Conservation (phyloP, 1,140 invertebrate genomes). For the Pogonomyrmex californicus region DNA sequence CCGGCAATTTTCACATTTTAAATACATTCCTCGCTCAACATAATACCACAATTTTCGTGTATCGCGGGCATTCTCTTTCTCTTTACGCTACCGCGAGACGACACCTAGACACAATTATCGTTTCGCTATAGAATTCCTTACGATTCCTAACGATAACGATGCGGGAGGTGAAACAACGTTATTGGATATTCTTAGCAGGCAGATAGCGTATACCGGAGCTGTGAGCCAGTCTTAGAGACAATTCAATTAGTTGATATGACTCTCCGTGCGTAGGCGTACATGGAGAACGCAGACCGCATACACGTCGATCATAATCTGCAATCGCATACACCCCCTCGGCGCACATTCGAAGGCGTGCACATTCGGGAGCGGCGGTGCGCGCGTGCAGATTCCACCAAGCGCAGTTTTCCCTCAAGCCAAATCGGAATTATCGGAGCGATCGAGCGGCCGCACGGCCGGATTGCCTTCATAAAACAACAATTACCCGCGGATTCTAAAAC, state of each 20-base stretch:
- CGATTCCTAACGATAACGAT: conserved; percentile 71
- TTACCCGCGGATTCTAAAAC: conserved; percentile 67
- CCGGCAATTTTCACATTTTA: conserved; percentile 12
- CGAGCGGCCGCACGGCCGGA: conserved; percentile 18
- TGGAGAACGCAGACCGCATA: conserved; percentile 38
- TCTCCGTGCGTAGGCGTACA: conserved; percentile 52
- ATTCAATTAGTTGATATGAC: conserved; percentile 74
- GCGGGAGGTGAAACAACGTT: conserved; percentile 25
- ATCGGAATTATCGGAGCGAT: conserved; percentile 60
- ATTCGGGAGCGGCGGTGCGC: not conserved
- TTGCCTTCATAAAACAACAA: conserved; percentile 73
- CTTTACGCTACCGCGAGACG: conserved; percentile 66
- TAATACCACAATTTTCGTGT: conserved; percentile 39
- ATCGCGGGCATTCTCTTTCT: conserved; percentile 35
- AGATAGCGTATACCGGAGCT: conserved; percentile 55
- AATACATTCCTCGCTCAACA: not conserved
- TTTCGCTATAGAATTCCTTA: conserved; percentile 45
- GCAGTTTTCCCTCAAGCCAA: conserved; percentile 47
- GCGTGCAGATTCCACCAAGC: conserved; percentile 14
- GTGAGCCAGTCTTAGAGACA: conserved; percentile 72
- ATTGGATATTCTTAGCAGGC: conserved; percentile 48
- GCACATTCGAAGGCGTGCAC: not conserved
- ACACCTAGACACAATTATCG: conserved; percentile 59
- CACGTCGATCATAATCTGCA: conserved; percentile 67
- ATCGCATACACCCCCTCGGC: conserved; percentile 37